Conservation (phyloP, 2,797 vertebrate genomes). For the Centropyge bicolor region DNA sequence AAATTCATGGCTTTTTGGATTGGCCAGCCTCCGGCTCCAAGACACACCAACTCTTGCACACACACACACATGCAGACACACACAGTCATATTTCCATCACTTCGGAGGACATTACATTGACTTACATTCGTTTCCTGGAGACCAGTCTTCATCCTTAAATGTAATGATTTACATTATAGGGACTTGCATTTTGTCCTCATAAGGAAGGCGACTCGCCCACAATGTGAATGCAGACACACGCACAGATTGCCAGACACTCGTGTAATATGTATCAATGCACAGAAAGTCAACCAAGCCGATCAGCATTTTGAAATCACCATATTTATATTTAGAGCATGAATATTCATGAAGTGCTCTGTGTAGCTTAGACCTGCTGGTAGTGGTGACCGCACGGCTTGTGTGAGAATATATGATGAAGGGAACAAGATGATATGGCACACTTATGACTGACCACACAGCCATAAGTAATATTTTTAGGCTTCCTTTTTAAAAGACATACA, state of each 20-base stretch:
- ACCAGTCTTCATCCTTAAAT: too few species aligned
- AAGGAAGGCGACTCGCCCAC: too few species aligned
- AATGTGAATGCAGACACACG: not conserved
- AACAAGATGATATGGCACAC: not conserved
- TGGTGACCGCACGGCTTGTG: slow-evolving; percentile 9
- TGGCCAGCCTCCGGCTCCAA: slow-evolving; percentile 64
- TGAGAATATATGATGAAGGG: not conserved
- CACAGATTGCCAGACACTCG: slow-evolving; percentile 1
- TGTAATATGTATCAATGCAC: slow-evolving; percentile 31
- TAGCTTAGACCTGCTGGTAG: slow-evolving; percentile 29
- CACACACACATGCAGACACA: slow-evolving; percentile 18
- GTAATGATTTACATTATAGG: too few species aligned
- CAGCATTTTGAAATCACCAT: slow-evolving; percentile 62
- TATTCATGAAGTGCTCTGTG: slow-evolving; percentile 40
- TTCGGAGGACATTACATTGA: too few species aligned
- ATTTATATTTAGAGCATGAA: slow-evolving; percentile 49
- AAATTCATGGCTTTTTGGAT: slow-evolving; percentile 79
- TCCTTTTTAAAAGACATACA: not conserved
- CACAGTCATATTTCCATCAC: not conserved
- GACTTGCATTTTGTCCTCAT: too few species aligned
- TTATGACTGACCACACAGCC: not conserved
- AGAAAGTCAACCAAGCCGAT: slow-evolving; percentile 49
- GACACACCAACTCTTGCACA: slow-evolving; percentile 35
- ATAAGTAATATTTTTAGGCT: not conserved
- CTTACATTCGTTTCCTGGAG: too few species aligned